These are phyloP conservation scores for Lethenteron camtschaticum DNA, from an alignment of 2,113 vertebrate genomes.

Conservation along the genomic window DNA sequence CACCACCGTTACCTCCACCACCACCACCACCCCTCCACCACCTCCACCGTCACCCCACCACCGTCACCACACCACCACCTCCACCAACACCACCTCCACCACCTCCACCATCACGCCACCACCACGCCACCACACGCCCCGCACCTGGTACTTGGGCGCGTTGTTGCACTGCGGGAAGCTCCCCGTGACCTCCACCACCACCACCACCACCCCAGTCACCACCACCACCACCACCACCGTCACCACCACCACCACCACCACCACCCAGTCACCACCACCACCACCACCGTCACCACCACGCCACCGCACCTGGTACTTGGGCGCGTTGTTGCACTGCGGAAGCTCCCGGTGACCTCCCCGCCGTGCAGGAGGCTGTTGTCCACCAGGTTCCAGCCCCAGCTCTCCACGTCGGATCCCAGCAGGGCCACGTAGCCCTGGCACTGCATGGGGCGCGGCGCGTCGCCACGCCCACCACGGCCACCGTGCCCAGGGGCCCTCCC, in stretches of 20 bases:
- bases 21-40: neutral
- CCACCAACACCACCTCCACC: neutral
- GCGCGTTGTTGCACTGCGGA: slow-evolving; percentile 94
- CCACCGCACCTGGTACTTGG: slow-evolving; percentile 72
- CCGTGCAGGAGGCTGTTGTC: slow-evolving; percentile 97
- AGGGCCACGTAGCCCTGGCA: slow-evolving; percentile 93
- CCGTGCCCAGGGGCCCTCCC: slow-evolving; percentile 89
- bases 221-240: too few relatives aligned
- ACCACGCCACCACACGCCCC: neutral
- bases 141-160: too few relatives aligned
- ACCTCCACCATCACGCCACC: too few relatives aligned
- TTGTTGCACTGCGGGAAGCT: too few relatives aligned
- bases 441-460: slow-evolving; percentile 85
- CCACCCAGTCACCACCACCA: too few relatives aligned
- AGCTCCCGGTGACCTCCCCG: slow-evolving; percentile 85
- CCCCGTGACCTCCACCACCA: neutral
- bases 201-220: neutral
- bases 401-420: slow-evolving; percentile 88
- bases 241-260: neutral
- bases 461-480: slow-evolving; percentile 87
- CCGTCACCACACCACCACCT: neutral
- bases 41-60: neutral
- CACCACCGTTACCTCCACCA: neutral
- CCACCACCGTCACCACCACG: neutral
- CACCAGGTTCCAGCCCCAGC: slow-evolving; percentile 98